These are phyloP conservation scores for Seira sanloemensis DNA, from an alignment of 2,888 invertebrate species.

Conservation along the genomic window DNA sequence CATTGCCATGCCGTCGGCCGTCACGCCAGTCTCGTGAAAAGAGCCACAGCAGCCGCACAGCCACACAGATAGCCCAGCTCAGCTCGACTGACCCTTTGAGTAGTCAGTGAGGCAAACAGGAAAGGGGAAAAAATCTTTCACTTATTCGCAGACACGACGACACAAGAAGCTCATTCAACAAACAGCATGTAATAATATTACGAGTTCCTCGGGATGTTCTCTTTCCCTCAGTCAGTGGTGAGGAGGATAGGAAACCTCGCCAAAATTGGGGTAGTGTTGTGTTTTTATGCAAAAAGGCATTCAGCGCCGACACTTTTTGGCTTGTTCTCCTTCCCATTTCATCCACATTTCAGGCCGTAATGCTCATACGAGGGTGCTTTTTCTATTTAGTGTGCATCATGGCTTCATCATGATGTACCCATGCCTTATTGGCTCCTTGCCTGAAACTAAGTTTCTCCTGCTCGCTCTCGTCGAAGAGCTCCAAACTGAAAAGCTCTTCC, in stretches of 20 bases:
- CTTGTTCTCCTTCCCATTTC: conserved; percentile 1
- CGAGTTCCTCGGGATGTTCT: neutral
- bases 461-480: neutral
- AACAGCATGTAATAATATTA: conserved; percentile 23
- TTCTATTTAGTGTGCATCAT: conserved; percentile 25
- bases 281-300: conserved; percentile 41
- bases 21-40: neutral
- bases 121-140: neutral
- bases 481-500: neutral
- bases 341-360: conserved; percentile 21
- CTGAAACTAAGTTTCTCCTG: neutral
- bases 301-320: neutral
- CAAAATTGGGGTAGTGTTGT: conserved; percentile 1
- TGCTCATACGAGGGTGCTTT: conserved; percentile 39
- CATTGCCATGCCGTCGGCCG: neutral
- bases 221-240: neutral
- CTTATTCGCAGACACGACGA: conserved; percentile 9
- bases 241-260: neutral
- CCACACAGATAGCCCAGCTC: conserved; percentile 4
- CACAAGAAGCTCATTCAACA: conserved; percentile 20
- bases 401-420: conserved; percentile 42
- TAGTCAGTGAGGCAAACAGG: neutral
- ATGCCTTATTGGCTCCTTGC: conserved; percentile 23
- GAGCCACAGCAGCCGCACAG: neutral
- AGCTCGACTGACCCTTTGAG: conserved; percentile 30